Evolutionary conservation across 1,140 invertebrate genomes (phyloP).

Genomic region (Caenorhabditis brenneri): DNA sequence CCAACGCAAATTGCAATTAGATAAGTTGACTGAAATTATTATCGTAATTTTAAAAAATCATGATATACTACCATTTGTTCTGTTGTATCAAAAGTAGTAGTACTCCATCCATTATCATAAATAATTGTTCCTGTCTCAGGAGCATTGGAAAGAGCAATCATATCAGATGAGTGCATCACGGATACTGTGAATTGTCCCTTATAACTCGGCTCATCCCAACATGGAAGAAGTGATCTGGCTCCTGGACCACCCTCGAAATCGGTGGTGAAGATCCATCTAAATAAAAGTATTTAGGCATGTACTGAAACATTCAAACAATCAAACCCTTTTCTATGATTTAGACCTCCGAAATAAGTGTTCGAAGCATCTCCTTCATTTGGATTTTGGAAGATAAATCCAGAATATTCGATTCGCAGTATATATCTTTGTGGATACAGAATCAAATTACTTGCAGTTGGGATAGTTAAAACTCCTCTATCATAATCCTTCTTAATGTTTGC

Average conservation of each 20-base stretch:
- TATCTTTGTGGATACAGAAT: neutral
- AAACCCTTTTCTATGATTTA: conserved; percentile 15
- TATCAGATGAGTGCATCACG: conserved; percentile 42
- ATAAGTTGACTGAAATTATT: neutral
- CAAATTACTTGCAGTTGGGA: neutral
- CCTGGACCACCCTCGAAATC: conserved; percentile 48
- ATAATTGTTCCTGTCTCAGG: neutral
- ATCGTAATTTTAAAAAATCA: neutral
- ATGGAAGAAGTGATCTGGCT: conserved; percentile 51
- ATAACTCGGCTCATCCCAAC: conserved; percentile 55
- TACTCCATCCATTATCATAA: conserved; percentile 14
- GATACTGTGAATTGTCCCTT: conserved; percentile 48
- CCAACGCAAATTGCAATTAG: conserved; percentile 48
- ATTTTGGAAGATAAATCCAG: conserved; percentile 54
- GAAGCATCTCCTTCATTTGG: conserved; percentile 42
- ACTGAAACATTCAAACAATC: neutral
- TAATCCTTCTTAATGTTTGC: neutral
- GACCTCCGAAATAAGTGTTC: conserved; percentile 25
- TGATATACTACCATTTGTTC: neutral
- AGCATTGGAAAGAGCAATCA: conserved; percentile 51
- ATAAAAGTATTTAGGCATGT: too few species aligned
- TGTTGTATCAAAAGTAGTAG: conserved; percentile 35
- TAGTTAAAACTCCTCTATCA: neutral
- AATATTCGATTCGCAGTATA: neutral
- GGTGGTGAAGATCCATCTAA: conserved; percentile 49